phyloP scores from a whole-genome alignment of 2,797 vertebrate genomes.

The Miichthys miiuy region DNA sequence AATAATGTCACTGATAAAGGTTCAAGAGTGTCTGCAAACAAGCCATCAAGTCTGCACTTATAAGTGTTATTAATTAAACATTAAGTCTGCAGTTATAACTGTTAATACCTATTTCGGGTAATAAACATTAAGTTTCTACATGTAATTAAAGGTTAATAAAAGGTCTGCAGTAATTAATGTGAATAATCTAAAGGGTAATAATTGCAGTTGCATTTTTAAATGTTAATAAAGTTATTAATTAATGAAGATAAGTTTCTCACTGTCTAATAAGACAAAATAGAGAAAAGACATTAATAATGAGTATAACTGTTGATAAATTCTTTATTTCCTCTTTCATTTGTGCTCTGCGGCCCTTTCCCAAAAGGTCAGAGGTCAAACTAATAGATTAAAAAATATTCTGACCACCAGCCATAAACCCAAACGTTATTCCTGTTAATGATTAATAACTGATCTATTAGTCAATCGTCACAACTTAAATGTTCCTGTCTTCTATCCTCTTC shows the following conservation, averaged over 20 bases:
- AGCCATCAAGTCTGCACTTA: not conserved
- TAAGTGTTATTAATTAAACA: not conserved
- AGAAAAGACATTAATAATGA: not conserved
- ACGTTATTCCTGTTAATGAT: not conserved
- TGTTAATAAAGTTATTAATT: not conserved
- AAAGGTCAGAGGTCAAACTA: conserved; percentile 1
- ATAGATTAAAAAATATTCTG: not conserved
- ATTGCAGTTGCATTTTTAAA: not conserved
- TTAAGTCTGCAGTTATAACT: not conserved
- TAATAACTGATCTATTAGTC: not conserved
- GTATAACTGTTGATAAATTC: not conserved
- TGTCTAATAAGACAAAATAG: not conserved
- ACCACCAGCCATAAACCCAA: not conserved
- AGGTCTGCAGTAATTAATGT: too few relatives aligned
- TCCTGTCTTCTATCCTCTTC: not conserved
- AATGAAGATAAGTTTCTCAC: not conserved
- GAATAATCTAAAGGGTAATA: too few relatives aligned
- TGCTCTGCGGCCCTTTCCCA: not conserved
- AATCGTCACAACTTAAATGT: not conserved
- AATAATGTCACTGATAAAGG: not conserved
- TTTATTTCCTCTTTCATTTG: not conserved
- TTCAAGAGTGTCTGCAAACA: not conserved
- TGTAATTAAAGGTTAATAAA: too few relatives aligned
- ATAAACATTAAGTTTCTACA: not conserved
- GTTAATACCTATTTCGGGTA: not conserved